Percentiles rank a stretch among this genome's conserved stretches.
Conservation (phyloP, 2,797 vertebrate species). For the Sebastes dallii region DNA sequence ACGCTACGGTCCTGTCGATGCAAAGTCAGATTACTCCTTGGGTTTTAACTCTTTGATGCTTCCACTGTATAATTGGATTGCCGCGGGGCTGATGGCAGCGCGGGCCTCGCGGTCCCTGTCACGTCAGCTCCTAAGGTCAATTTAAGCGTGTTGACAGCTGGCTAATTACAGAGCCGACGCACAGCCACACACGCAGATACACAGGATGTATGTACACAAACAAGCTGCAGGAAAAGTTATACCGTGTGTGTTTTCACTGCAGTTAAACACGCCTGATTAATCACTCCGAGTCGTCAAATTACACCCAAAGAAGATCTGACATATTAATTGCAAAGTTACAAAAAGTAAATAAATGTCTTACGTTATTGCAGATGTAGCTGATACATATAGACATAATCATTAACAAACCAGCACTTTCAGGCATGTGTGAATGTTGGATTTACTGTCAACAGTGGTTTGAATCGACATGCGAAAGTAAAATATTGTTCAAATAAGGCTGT, state of each 20-base stretch:
- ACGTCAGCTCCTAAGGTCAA: slow-evolving; percentile 39
- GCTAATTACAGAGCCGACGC: slow-evolving; percentile 53
- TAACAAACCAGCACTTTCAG: not conserved
- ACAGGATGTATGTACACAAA: not conserved
- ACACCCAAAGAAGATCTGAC: slow-evolving; percentile 28
- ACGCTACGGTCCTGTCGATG: not conserved
- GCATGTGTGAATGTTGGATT: not conserved
- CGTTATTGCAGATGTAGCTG: not conserved
- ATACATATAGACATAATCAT: not conserved
- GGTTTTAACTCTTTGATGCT: slow-evolving; percentile 32
- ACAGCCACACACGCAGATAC: not conserved
- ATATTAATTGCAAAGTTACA: slow-evolving; percentile 27
- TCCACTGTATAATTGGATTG: slow-evolving; percentile 34
- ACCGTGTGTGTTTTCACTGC: slow-evolving; percentile 30
- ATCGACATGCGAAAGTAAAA: not conserved
- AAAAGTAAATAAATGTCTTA: slow-evolving; percentile 18
- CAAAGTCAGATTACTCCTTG: slow-evolving; percentile 2
- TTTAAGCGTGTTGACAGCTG: slow-evolving; percentile 59
- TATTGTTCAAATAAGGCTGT: not conserved
- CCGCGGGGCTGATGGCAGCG: not conserved
- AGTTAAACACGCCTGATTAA: slow-evolving; percentile 56
- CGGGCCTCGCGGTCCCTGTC: slow-evolving; percentile 7
- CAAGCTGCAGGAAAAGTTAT: not conserved
- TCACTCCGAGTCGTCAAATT: slow-evolving; percentile 8
- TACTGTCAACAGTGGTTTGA: not conserved